Percentiles rank a stretch among this genome's conserved stretches.
These are phyloP conservation scores for Zapornia atra DNA, from an alignment of 2,113 vertebrate species.

Conservation along the genomic window DNA sequence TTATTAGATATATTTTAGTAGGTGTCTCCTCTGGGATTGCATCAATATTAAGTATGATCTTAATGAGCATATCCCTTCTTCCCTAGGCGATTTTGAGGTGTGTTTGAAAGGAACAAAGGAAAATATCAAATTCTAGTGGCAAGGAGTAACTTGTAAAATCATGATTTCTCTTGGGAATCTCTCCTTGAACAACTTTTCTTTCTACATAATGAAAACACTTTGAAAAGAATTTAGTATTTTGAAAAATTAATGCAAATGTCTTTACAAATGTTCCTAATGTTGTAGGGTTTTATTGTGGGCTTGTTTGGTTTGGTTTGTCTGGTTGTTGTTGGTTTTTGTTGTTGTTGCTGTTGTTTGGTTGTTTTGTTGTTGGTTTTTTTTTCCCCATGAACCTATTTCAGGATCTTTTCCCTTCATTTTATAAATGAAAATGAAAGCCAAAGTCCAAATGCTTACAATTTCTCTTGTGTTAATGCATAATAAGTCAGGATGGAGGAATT, in stretches of 20 bases:
- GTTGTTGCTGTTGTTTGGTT: background rate
- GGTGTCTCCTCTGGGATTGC: background rate
- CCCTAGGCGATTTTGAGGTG: background rate
- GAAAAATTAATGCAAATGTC: background rate
- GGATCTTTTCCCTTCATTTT: background rate
- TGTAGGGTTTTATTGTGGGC: rapidly evolving
- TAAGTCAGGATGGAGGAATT: background rate
- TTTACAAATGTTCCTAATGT: background rate
- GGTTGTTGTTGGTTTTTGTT: too few relatives aligned
- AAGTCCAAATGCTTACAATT: background rate
- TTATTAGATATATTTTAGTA: background rate
- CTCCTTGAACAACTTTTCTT: background rate
- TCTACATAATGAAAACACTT: background rate
- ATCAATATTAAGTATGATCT: background rate
- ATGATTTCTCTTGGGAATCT: background rate
- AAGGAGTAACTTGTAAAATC: conserved; percentile 1
- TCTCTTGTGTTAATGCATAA: background rate
- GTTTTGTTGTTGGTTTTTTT: rapidly evolving
- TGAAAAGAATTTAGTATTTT: background rate
- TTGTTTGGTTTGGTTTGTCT: too few relatives aligned
- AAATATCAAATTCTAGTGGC: background rate
- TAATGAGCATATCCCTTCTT: background rate
- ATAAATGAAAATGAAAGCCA: background rate
- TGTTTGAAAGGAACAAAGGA: conserved; percentile 9
- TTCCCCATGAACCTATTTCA: background rate